Evolutionary conservation across 2,113 vertebrate species (phyloP), one percentile per base, ranked within the genome.

Genomic region (Zosterops japonicus): DNA sequence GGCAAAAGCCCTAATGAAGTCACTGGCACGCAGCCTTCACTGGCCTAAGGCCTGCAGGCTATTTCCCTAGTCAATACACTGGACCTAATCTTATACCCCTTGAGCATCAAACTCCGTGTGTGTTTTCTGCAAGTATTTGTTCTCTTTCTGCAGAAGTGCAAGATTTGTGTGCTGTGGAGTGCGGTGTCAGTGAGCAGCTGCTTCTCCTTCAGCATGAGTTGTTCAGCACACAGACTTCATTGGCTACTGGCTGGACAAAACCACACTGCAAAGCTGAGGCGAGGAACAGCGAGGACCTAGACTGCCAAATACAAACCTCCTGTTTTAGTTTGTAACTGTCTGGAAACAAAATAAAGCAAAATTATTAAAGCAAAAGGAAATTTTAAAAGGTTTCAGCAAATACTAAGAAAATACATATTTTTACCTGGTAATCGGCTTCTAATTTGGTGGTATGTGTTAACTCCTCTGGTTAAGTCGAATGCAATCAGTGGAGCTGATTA

Each of bases 1-100:
- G 69, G 92, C 80, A 95, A 96, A 90, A 92, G 76, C 83, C 52
- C 83, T 97, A 94, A 96, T 95, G 95, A 96, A 96, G 94, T 95
- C 93, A 96, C 89, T 93, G 92, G 93, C 96, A 96, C 15, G 18
- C 60, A 96, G 90, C 92, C 95, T 95, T 93, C 3, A 1, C 88
- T 96, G 95, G 93, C 92, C 90, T 79, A 46, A 67, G 80, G 92
- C 90, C 93, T 94, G 80, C 80, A 78, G 83, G 77, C 92, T 95
- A 41, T 90, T 96, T 94, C 90, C 27, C 83, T 81, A 96, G 94
- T 97, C 92, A 96, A 94, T 96, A 92, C 86, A 84, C 92, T 65
- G 83, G 60, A 95, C 93, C 86, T 96, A 92, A 96, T 96, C 92
- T 92, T 92, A 94, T 87, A 96, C 77, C 89, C 90, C 88, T 96